Percentiles rank a stretch among this genome's conserved stretches.
Evolutionary conservation across 2,797 vertebrate species (phyloP).

Genomic region (Sciurus vulgaris): DNA sequence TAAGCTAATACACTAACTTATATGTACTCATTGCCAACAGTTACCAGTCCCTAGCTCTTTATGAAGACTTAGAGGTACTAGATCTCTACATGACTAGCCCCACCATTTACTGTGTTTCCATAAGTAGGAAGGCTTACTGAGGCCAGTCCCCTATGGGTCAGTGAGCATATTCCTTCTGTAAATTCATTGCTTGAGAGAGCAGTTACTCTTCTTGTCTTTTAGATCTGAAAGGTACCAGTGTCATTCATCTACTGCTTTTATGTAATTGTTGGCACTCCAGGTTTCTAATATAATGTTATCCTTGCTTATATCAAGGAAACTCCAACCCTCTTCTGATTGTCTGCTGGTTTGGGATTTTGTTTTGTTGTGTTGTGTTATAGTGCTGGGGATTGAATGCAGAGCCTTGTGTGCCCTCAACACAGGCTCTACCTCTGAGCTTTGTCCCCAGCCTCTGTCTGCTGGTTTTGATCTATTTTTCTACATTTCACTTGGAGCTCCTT

Average conservation of each 20-base stretch:
- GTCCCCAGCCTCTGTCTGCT: neutral
- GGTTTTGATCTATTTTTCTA: neutral
- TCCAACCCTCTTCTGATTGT: neutral
- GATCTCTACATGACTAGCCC: neutral
- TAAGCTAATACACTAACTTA: conserved; percentile 61
- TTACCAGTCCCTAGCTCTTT: neutral
- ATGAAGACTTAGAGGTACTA: neutral
- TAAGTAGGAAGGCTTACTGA: neutral
- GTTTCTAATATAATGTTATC: neutral
- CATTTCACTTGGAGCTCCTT: neutral
- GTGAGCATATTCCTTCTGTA: neutral
- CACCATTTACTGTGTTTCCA: neutral
- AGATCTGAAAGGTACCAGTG: neutral
- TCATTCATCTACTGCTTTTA: neutral
- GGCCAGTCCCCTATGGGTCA: neutral
- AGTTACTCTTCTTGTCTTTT: neutral
- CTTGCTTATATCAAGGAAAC: neutral
- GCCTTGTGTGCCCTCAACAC: neutral
- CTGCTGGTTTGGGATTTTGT: no score
- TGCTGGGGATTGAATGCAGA: neutral
- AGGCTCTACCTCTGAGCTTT: neutral
- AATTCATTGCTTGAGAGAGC: neutral
- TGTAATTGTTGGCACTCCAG: neutral
- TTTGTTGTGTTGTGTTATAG: neutral
- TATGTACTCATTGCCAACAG: neutral